Percentiles rank a stretch among this genome's conserved stretches.
Evolutionary conservation across 2,113 vertebrate genomes (phyloP).

Genomic region (Malurus cyaneus): DNA sequence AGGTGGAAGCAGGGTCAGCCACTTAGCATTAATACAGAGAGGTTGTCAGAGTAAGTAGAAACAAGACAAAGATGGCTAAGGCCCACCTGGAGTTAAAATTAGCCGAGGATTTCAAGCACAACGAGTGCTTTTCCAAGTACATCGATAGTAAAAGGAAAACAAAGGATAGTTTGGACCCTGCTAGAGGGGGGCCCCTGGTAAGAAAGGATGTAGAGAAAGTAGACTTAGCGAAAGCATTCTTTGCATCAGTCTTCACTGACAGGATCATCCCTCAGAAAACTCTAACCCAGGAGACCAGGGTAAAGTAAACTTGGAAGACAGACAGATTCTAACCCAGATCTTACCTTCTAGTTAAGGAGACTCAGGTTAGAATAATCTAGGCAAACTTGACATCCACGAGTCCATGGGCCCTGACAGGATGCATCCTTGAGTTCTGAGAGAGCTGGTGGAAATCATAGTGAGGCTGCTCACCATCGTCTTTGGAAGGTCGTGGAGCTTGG

Average conservation of each 20-base stretch:
- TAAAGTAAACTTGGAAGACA: not conserved
- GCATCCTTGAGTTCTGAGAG: not conserved
- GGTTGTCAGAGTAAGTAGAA: not conserved
- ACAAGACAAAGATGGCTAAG: not conserved
- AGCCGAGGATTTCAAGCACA: not conserved
- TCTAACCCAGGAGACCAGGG: not conserved
- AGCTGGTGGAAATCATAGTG: fast-evolving
- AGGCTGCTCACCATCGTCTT: not conserved
- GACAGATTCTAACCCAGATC: not conserved
- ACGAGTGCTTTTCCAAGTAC: not conserved
- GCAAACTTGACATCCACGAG: not conserved
- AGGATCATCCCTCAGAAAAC: not conserved
- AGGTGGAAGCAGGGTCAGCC: not conserved
- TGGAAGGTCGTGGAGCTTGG: not conserved
- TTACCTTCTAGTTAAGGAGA: not conserved
- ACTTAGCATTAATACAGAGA: not conserved
- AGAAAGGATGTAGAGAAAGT: not conserved
- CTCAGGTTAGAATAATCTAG: not conserved
- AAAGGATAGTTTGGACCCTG: not conserved
- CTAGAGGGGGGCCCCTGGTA: not conserved
- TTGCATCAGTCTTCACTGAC: not conserved
- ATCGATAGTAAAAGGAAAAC: not conserved
- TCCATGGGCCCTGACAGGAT: not conserved
- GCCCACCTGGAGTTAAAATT: not conserved
- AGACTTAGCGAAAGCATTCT: not conserved